Conservation (phyloP, 37 sponge, comb jelly and placozoan species). For the Agelas oroides region DNA sequence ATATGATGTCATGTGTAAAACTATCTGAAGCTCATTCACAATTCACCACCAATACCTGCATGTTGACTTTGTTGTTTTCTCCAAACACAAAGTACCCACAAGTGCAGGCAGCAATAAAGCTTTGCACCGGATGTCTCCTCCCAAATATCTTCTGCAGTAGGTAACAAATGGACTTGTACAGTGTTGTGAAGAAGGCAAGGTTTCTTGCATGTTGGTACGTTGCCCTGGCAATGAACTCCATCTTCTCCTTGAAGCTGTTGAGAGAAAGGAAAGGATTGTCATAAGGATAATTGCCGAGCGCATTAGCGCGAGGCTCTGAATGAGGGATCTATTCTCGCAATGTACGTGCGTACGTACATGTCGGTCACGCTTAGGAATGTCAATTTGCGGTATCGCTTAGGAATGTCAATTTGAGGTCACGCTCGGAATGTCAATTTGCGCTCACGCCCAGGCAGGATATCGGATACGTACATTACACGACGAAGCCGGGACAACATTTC, state of each 20-base stretch:
- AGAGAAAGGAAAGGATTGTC: not conserved
- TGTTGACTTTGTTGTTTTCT: conserved; percentile 73
- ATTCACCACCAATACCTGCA: conserved; percentile 69
- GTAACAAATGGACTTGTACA: conserved; percentile 55
- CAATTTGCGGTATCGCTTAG: too few relatives aligned
- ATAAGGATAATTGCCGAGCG: not conserved
- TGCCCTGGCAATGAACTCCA: conserved; percentile 60
- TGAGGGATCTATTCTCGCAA: not conserved
- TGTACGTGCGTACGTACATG: too few relatives aligned
- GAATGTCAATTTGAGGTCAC: too few relatives aligned
- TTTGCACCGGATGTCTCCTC: conserved; percentile 7
- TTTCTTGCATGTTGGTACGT: conserved; percentile 78
- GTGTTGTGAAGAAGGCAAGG: conserved; percentile 59
- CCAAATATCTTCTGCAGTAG: conserved; percentile 31
- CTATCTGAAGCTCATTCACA: too few relatives aligned
- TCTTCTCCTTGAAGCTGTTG: conserved; percentile 69
- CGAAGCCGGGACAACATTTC: too few relatives aligned
- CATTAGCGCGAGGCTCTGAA: not conserved
- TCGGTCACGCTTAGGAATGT: too few relatives aligned
- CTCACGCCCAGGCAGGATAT: too few relatives aligned
- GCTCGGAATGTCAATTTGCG: too few relatives aligned
- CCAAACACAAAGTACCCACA: conserved; percentile 81
- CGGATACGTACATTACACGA: too few relatives aligned
- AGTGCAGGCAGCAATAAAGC: conserved; percentile 43
- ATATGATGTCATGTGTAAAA: too few relatives aligned